Conservation (phyloP, 30 jellyfish, hydroid and myxozoan genomes). For the Cassiopea xamachana region DNA sequence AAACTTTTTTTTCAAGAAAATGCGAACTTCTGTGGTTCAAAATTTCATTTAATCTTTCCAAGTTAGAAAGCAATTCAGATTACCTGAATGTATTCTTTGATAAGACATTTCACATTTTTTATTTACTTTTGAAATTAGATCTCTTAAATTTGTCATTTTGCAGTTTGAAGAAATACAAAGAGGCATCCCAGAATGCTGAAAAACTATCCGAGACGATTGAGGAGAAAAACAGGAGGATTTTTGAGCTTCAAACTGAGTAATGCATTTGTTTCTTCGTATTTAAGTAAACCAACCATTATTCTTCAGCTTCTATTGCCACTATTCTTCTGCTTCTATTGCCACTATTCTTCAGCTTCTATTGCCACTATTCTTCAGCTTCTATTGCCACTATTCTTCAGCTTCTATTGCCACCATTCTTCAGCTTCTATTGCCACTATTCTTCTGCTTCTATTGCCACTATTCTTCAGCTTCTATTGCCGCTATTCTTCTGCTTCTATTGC, state of each 20-base stretch:
- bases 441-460: too few species aligned
- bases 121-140: background rate
- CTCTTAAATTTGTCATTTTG: background rate
- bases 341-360: too few species aligned
- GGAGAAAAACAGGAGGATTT: slow-evolving; percentile 66
- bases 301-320: too few species aligned
- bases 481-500: too few species aligned
- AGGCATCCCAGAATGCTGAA: slow-evolving; percentile 67
- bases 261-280: background rate
- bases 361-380: too few species aligned
- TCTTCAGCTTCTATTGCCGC: too few species aligned
- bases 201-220: slow-evolving; percentile 62
- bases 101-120: background rate
- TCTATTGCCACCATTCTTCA: too few species aligned
- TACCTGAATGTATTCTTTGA: background rate
- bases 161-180: slow-evolving; percentile 80
- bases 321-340: too few species aligned
- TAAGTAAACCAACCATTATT: background rate
- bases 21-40: background rate
- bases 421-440: too few species aligned
- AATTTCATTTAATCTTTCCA: too few species aligned
- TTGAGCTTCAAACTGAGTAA: slow-evolving; percentile 82
- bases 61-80: too few species aligned
- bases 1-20: background rate
- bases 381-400: too few species aligned